phyloP scores from a whole-genome alignment of 2,888 invertebrate genomes.

The Melanostoma mellinum region DNA sequence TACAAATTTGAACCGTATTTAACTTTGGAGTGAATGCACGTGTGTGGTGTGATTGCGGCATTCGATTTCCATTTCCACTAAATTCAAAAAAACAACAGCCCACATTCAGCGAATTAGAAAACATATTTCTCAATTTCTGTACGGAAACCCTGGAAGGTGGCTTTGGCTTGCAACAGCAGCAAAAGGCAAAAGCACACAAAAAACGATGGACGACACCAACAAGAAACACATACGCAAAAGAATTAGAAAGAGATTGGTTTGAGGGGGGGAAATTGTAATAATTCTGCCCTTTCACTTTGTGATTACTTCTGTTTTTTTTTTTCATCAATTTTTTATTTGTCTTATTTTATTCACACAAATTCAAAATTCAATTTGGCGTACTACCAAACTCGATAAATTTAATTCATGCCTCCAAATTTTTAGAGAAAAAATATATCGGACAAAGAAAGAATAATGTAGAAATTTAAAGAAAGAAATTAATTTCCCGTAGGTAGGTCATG shows the following conservation, averaged over 20 bases:
- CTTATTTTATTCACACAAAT: not conserved
- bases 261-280: slow-evolving; percentile 57
- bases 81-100: no score
- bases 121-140: not conserved
- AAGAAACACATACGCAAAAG: slow-evolving; percentile 35
- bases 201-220: slow-evolving; percentile 20
- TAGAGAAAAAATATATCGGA: not conserved
- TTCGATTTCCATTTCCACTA: no score
- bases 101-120: no score
- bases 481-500: slow-evolving; percentile 68
- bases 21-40: no score
- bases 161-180: slow-evolving; percentile 28
- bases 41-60: no score
- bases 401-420: not conserved
- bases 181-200: slow-evolving; percentile 22
- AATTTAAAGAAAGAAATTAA: slow-evolving; percentile 31
- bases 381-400: not conserved
- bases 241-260: slow-evolving; percentile 63
- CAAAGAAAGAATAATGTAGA: slow-evolving; percentile 11
- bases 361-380: slow-evolving; percentile 14
- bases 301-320: slow-evolving; percentile 51
- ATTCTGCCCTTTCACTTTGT: slow-evolving; percentile 68
- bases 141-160: slow-evolving; percentile 5
- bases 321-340: not conserved
- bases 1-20: no score